These are phyloP conservation scores for Acromyrmex heyeri DNA, from an alignment of 1,140 invertebrate species.

Conservation along the genomic window DNA sequence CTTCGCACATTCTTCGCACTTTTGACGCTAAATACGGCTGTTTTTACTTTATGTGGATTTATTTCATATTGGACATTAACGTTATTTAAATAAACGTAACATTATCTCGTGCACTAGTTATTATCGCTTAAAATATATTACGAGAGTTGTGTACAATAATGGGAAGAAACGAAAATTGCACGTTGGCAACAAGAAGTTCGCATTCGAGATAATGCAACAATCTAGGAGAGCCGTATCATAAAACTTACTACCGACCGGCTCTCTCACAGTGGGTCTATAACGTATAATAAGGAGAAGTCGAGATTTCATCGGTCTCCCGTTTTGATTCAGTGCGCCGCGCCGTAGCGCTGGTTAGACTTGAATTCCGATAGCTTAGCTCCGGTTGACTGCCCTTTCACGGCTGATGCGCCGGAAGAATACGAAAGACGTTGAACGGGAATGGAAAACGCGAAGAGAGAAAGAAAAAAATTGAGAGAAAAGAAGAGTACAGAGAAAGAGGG, in stretches of 20 bases:
- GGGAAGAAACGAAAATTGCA: slow-evolving; percentile 1
- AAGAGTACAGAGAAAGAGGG: not conserved
- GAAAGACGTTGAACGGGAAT: slow-evolving; percentile 14
- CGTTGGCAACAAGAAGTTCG: not conserved
- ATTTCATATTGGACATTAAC: not conserved
- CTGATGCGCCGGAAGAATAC: slow-evolving; percentile 40
- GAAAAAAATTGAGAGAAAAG: not conserved
- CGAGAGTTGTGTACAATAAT: slow-evolving; percentile 1
- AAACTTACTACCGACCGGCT: not conserved
- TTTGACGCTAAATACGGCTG: not conserved
- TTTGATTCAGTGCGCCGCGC: slow-evolving; percentile 45
- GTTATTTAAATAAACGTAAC: not conserved
- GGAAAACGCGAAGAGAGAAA: not conserved
- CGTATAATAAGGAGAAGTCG: slow-evolving; percentile 30
- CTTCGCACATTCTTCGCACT: not conserved
- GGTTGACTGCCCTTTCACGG: slow-evolving; percentile 42
- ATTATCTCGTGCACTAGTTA: not conserved
- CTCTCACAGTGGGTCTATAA: not conserved
- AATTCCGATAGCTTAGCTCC: slow-evolving; percentile 59
- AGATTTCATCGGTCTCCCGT: slow-evolving; percentile 38
- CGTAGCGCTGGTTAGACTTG: slow-evolving; percentile 56
- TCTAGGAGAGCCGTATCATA: not conserved
- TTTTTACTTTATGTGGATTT: not conserved
- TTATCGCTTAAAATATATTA: slow-evolving; percentile 22
- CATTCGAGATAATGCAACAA: not conserved